Percentiles rank a stretch among this genome's conserved stretches.
These are phyloP conservation scores for Dromococcyx pavoninus DNA, from an alignment of 2,797 vertebrate species.

Conservation along the genomic window DNA sequence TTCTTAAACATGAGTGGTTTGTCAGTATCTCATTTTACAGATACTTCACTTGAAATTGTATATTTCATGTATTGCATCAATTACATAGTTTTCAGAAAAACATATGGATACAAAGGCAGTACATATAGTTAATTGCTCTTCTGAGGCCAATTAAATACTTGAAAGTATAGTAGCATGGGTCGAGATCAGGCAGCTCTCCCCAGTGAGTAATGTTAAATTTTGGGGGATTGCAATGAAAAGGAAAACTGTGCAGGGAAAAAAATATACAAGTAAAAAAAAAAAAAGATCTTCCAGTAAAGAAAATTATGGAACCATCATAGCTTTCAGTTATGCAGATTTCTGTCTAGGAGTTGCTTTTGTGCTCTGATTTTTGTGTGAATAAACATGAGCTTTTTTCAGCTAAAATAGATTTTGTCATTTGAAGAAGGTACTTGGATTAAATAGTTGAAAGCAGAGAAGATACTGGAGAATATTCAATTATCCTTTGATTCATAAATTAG, in stretches of 20 bases:
- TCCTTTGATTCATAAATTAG: slow-evolving; percentile 8
- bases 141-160: slow-evolving; percentile 29
- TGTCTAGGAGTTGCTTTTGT: background rate
- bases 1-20: background rate
- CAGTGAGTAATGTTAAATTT: background rate
- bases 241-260: background rate
- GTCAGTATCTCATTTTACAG: background rate
- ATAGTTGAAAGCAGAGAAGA: slow-evolving; percentile 2
- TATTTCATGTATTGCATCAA: background rate
- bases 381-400: background rate
- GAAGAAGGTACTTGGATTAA: slow-evolving; percentile 24
- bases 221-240: background rate
- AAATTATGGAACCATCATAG: background rate
- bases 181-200: background rate
- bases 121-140: slow-evolving; percentile 32
- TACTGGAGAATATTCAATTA: slow-evolving; percentile 13
- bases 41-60: background rate
- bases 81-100: slow-evolving; percentile 20
- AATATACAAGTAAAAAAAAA: background rate
- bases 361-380: slow-evolving; percentile 28
- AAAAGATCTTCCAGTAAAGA: background rate
- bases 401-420: slow-evolving; percentile 7
- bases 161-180: background rate
- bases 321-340: slow-evolving; percentile 35
- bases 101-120: background rate